Percentiles rank a stretch among this genome's conserved stretches.
Evolutionary conservation across 2,888 invertebrate genomes (phyloP).

Genomic region (Esperia sulphurella): DNA sequence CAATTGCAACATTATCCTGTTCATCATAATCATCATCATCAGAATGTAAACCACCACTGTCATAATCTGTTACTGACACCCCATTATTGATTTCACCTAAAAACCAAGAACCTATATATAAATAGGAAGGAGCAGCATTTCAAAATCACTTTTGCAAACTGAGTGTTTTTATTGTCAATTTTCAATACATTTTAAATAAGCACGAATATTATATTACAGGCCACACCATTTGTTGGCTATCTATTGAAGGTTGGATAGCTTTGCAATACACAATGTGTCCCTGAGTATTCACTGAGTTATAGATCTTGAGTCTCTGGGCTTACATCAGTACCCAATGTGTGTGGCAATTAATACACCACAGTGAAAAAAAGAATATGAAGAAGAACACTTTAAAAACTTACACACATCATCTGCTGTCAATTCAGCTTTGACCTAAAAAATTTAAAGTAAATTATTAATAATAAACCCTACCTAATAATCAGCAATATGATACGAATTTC

Average conservation of each 20-base stretch:
- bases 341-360: too few species aligned
- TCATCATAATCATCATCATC: conserved; percentile 38
- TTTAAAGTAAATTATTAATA: not conserved
- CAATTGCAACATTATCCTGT: conserved; percentile 51
- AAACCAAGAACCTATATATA: too few species aligned
- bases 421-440: conserved; percentile 59
- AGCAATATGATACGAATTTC: not conserved
- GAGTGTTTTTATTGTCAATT: too few species aligned
- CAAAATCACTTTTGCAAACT: too few species aligned
- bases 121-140: not conserved
- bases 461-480: not conserved
- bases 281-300: too few species aligned
- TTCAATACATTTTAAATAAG: too few species aligned
- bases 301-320: too few species aligned
- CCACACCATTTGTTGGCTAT: too few species aligned
- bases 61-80: conserved; percentile 3
- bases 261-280: too few species aligned
- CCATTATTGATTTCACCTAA: not conserved
- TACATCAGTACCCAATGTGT: too few species aligned
- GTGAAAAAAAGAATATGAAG: not conserved
- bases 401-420: conserved; percentile 49
- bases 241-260: too few species aligned
- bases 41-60: conserved; percentile 21
- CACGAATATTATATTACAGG: too few species aligned
- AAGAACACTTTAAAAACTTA: not conserved